Evolutionary conservation across 92 coral and sea anemone species (phyloP).

Genomic region (Umimayanthus chanpuru): DNA sequence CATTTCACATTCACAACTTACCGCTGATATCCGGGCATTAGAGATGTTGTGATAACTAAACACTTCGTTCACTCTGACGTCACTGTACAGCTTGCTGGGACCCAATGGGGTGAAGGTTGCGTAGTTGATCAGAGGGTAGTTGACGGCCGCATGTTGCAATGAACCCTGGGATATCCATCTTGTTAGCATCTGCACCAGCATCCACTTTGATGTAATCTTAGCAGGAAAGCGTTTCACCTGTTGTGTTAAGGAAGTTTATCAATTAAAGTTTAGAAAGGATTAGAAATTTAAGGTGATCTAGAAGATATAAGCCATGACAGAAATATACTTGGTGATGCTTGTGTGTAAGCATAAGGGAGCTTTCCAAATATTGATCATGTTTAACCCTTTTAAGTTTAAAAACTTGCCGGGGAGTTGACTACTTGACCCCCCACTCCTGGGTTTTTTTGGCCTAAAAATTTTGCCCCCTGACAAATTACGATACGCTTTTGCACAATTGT

Average conservation of each 20-base stretch:
- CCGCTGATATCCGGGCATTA: conserved; percentile 57
- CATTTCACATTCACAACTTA: background rate
- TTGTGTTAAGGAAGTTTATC: background rate
- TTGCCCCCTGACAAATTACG: too few species aligned
- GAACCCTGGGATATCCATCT: conserved; percentile 52
- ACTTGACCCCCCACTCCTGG: too few species aligned
- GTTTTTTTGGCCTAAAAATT: too few species aligned
- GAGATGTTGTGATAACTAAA: conserved; percentile 40
- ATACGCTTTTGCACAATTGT: too few species aligned
- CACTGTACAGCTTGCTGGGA: conserved; percentile 51
- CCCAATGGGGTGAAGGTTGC: conserved; percentile 45
- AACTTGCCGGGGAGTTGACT: too few species aligned
- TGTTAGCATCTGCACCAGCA: conserved; percentile 33
- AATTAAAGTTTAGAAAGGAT: too few species aligned
- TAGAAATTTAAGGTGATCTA: too few species aligned
- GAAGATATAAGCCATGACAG: too few species aligned
- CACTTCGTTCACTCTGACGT: conserved; percentile 30
- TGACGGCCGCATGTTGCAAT: conserved; percentile 52
- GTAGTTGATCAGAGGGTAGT: conserved; percentile 54
- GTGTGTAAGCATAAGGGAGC: too few species aligned
- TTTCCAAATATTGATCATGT: too few species aligned
- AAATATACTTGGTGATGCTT: too few species aligned
- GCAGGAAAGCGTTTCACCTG: conserved; percentile 53
- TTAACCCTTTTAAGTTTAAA: too few species aligned
- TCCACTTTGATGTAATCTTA: background rate